Evolutionary conservation across 2,113 vertebrate species (phyloP), one percentile per base, ranked within the genome.

Genomic region (Neoarius graeffei): DNA sequence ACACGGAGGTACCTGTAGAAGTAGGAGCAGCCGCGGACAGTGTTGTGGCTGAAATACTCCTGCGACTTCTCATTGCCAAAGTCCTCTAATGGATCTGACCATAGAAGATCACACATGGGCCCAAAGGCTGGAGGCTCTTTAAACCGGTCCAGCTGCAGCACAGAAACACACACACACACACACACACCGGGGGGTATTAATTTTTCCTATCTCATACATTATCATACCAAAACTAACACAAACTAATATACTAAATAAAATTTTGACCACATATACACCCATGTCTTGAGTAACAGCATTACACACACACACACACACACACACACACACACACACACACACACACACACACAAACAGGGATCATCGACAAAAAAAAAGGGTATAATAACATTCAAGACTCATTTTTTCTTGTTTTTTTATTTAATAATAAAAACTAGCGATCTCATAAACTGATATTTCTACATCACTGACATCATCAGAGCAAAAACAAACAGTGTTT

Each of bases 51-150:
- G 91, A 96, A 96, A 90, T 96, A 96, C 89, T 96, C 96, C 90
- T 96, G 96, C 71, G 95, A 95, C 92, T 96, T 96, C 93, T 96
- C 96, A 5, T 96, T 96, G 90, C 96, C 95, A 91, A 96, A 96
- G 91, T 96, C 96, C 92, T 96, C 96, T 89, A 96, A 93, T 35
- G 96, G 96, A 92, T 96, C 96, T 25, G 96, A 94, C 96, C 96
- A 96, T 84, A 96, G 91, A 87, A 96, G 94, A 91, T 96, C 96
- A 83, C 96, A 96, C 96, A 96, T 96, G 90, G 96, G 96, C 81
- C 96, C 96, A 76, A 96, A 96, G 0, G 96, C 96, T 8, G 96
- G 96, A 54, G 96, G 96, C 93, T 96, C 96, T 89, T 96, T 96
- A 89, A 96, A 96, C 90, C 96, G 94, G 92, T 96, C 95, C 95